A percentile compares a stretch with the other conserved stretches of the same genome.
Evolutionary conservation across 2,113 vertebrate species (phyloP).

Genomic region (Perognathus longimembris): DNA sequence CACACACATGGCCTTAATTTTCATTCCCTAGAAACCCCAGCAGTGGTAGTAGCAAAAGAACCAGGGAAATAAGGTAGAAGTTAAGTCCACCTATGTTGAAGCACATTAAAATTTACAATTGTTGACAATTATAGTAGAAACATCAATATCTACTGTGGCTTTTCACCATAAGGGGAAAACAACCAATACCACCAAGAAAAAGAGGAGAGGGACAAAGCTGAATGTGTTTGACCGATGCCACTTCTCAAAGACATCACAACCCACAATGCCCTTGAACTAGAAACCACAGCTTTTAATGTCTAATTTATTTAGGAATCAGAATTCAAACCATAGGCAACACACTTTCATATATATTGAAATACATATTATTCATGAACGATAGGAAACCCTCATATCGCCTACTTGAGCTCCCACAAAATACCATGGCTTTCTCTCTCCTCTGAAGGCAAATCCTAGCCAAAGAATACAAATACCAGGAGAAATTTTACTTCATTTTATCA

Average conservation of each 20-base stretch:
- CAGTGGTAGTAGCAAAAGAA: constrained; percentile 41
- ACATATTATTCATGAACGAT: constrained; percentile 47
- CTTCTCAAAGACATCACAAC: constrained; percentile 63
- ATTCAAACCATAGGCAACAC: constrained; percentile 18
- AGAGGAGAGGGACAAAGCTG: neutral
- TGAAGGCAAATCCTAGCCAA: neutral
- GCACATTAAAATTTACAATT: constrained; percentile 57
- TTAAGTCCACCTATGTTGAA: constrained; percentile 53
- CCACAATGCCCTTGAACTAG: constrained; percentile 36
- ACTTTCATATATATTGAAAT: constrained; percentile 58
- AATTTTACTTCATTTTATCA: constrained; percentile 34
- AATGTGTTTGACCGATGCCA: neutral
- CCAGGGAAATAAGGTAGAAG: constrained; percentile 44
- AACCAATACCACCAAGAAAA: constrained; percentile 25
- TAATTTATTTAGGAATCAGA: constrained; percentile 60
- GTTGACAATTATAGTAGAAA: constrained; percentile 13
- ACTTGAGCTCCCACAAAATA: constrained; percentile 26
- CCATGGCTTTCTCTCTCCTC: neutral
- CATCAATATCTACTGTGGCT: neutral
- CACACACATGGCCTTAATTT: constrained; percentile 79
- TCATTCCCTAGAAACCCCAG: constrained; percentile 53
- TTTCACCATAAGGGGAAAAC: constrained; percentile 54
- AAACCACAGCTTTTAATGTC: constrained; percentile 52
- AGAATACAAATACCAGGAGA: constrained; percentile 41
- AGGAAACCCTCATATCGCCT: constrained; percentile 25